A percentile compares a stretch with the other conserved stretches of the same genome.
These are phyloP conservation scores for Sebastes paucispinis DNA, from an alignment of 2,797 vertebrate species.

Conservation along the genomic window DNA sequence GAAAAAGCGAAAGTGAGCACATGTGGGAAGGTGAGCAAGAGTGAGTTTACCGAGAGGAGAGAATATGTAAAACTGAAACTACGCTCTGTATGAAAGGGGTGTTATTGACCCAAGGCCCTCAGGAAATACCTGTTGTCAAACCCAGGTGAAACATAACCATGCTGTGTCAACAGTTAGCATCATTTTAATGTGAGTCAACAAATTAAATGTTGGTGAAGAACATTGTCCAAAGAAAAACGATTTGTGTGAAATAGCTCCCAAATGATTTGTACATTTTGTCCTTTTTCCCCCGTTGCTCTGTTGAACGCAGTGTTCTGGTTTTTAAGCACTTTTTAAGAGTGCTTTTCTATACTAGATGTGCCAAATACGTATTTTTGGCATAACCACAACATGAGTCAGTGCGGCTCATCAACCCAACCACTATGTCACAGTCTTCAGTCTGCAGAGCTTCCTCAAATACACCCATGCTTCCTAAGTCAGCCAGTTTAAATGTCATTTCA, in stretches of 20 bases:
- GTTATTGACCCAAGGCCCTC: not conserved
- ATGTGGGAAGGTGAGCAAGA: too few relatives aligned
- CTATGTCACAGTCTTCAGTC: slow-evolving; percentile 7
- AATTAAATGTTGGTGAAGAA: not conserved
- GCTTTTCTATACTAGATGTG: slow-evolving; percentile 10
- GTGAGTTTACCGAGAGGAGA: not conserved
- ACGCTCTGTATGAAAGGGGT: not conserved
- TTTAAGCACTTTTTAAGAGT: not conserved
- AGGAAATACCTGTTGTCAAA: not conserved
- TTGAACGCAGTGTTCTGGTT: not conserved
- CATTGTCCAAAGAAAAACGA: not conserved
- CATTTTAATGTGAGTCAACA: not conserved
- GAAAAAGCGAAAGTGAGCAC: not conserved
- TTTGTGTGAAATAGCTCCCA: not conserved
- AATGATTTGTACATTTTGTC: not conserved
- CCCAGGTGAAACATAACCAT: not conserved
- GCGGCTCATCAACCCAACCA: slow-evolving; percentile 17
- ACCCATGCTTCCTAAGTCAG: not conserved
- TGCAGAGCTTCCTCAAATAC: slow-evolving; percentile 44
- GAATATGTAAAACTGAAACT: not conserved
- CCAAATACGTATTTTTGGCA: slow-evolving; percentile 44
- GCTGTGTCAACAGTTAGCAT: not conserved
- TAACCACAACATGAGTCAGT: slow-evolving; percentile 42
- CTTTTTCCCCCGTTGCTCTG: not conserved
- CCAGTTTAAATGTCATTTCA: slow-evolving; percentile 17